Percentiles rank a stretch among this genome's conserved stretches.
Conservation (phyloP, 2,797 vertebrate species). For the Anguilla obscura region DNA sequence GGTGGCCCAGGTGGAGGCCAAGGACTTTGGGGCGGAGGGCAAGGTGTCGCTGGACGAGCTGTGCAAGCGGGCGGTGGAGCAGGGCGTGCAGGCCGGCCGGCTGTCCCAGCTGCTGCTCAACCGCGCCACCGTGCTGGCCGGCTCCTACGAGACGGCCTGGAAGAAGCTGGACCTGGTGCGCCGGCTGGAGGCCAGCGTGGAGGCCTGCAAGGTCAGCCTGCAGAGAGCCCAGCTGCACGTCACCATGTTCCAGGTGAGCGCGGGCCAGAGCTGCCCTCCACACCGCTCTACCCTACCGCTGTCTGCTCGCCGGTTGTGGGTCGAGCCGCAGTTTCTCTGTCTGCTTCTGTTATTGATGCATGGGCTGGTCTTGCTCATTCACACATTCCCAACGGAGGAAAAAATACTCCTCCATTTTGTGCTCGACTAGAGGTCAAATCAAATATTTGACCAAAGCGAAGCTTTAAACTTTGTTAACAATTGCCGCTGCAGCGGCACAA, state of each 20-base stretch:
- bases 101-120: slow-evolving; percentile 91
- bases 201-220: slow-evolving; percentile 89
- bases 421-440: background rate
- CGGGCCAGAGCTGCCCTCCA: background rate
- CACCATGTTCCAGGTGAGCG: slow-evolving; percentile 94
- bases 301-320: background rate
- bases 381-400: background rate
- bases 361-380: background rate
- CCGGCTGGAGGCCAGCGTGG: slow-evolving; percentile 86
- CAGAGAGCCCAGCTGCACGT: slow-evolving; percentile 93
- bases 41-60: slow-evolving; percentile 95
- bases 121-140: slow-evolving; percentile 89
- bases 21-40: slow-evolving; percentile 94
- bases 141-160: slow-evolving; percentile 94
- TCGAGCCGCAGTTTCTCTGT: background rate
- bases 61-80: slow-evolving; percentile 93
- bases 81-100: slow-evolving; percentile 84
- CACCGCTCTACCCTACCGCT: no score
- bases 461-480: background rate
- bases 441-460: background rate
- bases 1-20: slow-evolving; percentile 91
- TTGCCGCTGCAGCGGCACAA: background rate
- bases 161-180: slow-evolving; percentile 94
- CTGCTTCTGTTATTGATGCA: background rate
- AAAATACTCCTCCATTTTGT: background rate